phyloP scores from a whole-genome alignment of 2,888 invertebrate genomes.

The Apotomis turbidana region DNA sequence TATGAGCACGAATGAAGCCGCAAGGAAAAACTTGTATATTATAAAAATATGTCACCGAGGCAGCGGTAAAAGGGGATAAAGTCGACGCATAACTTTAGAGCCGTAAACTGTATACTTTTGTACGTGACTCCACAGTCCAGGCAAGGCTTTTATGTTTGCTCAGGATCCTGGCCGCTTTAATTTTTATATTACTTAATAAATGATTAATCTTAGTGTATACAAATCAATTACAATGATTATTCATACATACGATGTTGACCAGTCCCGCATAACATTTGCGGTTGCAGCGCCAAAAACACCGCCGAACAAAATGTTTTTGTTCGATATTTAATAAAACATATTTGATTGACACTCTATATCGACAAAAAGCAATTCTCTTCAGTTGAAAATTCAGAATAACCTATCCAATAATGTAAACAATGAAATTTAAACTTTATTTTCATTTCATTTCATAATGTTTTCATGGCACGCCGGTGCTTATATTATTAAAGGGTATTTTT shows the following conservation, averaged over 20 bases:
- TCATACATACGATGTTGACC: too few species aligned
- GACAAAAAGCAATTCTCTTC: neutral
- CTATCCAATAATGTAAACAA: conserved; percentile 12
- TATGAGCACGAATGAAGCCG: too few species aligned
- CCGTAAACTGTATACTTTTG: conserved; percentile 26
- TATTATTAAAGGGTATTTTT: conserved; percentile 5
- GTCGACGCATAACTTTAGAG: conserved; percentile 27
- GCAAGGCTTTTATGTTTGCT: conserved; percentile 22
- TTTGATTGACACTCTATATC: neutral
- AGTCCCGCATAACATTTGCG: too few species aligned
- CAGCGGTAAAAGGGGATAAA: conserved; percentile 11
- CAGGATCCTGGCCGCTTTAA: conserved; percentile 1
- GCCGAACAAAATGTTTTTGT: too few species aligned
- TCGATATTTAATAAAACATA: too few species aligned
- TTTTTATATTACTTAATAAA: conserved; percentile 12
- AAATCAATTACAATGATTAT: too few species aligned
- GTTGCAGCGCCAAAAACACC: too few species aligned
- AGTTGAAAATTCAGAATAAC: neutral
- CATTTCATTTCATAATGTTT: conserved; percentile 21
- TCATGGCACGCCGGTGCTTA: conserved; percentile 13
- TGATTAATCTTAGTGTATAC: too few species aligned
- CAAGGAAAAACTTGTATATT: too few species aligned
- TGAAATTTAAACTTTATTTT: conserved; percentile 20
- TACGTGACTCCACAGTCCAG: conserved; percentile 24
- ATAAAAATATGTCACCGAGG: conserved; percentile 24